Conservation (phyloP, 2,113 vertebrate species). For the Ploceus nigricollis region DNA sequence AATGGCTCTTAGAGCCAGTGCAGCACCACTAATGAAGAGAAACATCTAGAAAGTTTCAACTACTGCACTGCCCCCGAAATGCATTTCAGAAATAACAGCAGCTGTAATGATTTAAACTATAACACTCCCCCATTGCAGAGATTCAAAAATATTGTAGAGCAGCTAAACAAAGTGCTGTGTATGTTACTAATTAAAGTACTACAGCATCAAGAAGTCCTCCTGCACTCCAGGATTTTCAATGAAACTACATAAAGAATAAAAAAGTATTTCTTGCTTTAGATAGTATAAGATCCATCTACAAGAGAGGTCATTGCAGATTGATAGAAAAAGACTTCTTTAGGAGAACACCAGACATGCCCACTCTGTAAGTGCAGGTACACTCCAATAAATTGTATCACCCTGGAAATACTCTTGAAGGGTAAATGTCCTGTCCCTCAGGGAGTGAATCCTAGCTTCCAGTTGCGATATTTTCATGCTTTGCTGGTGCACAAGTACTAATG, state of each 20-base stretch:
- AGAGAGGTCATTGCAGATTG: background rate
- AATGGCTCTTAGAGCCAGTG: background rate
- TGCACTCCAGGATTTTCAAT: background rate
- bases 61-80: background rate
- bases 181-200: background rate
- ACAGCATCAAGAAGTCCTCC: background rate
- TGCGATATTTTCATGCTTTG: background rate
- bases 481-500: background rate
- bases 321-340: background rate
- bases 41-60: background rate
- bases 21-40: background rate
- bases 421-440: rapidly evolving
- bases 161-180: background rate
- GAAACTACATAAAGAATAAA: background rate
- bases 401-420: background rate
- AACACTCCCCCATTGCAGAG: background rate
- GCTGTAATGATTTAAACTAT: background rate
- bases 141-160: background rate
- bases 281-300: background rate
- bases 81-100: background rate
- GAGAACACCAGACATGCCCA: rapidly evolving
- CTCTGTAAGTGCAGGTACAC: background rate
- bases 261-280: background rate
- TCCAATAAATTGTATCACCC: background rate
- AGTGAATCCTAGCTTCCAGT: background rate